These are phyloP conservation scores for Esox niger DNA, from an alignment of 2,113 vertebrate species.

Conservation along the genomic window DNA sequence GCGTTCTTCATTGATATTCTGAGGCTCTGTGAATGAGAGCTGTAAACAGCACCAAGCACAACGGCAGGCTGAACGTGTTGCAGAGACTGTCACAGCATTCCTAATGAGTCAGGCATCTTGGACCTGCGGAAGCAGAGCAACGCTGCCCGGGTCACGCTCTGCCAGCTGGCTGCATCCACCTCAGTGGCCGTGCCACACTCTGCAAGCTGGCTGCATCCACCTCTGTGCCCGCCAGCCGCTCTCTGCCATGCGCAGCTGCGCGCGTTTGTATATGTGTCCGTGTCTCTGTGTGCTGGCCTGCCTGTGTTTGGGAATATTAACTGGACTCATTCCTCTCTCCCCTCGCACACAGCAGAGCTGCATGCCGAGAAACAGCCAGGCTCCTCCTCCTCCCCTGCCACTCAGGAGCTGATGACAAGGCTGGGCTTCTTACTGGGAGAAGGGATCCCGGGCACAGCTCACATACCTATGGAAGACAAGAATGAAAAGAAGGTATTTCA, in stretches of 20 bases:
- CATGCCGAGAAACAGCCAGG: slow-evolving; percentile 82
- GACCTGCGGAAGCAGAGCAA: too few species aligned
- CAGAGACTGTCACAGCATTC: slow-evolving; percentile 19
- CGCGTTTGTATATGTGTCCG: too few species aligned
- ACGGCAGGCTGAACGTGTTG: slow-evolving; percentile 39
- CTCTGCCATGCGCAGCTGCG: too few species aligned
- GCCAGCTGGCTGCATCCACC: too few species aligned
- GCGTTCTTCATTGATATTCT: slow-evolving; percentile 62
- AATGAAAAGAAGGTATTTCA: slow-evolving; percentile 92
- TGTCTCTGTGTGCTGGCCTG: background rate
- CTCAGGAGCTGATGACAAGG: slow-evolving; percentile 98
- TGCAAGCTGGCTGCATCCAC: too few species aligned
- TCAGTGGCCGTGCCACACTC: too few species aligned
- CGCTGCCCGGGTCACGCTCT: too few species aligned
- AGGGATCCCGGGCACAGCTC: slow-evolving; percentile 90
- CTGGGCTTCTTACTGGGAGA: slow-evolving; percentile 97
- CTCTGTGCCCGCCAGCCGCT: too few species aligned
- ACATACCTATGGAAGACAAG: slow-evolving; percentile 91
- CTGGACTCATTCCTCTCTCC: slow-evolving; percentile 35
- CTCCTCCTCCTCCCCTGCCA: slow-evolving; percentile 96
- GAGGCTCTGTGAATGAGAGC: slow-evolving; percentile 48
- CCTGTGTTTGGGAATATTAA: slow-evolving; percentile 31
- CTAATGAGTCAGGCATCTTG: slow-evolving; percentile 7
- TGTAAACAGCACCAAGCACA: slow-evolving; percentile 52
- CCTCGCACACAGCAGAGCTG: slow-evolving; percentile 71